phyloP scores from a whole-genome alignment of 2,888 invertebrate genomes.

The Harpalus rufipes region DNA sequence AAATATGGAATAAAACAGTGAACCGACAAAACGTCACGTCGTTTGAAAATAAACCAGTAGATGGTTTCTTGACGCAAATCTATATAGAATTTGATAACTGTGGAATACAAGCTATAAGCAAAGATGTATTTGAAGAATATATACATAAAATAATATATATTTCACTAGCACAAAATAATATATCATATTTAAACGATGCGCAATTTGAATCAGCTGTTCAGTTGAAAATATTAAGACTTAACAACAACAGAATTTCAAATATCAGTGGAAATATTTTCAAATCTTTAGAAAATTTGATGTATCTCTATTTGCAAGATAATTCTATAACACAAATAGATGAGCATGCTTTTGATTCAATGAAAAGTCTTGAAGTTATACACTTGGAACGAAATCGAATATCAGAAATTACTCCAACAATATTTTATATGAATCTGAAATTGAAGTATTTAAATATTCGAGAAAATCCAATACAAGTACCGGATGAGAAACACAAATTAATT shows the following conservation, averaged over 20 bases:
- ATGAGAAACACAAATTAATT: not conserved
- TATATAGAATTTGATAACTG: constrained; percentile 2
- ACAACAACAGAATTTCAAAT: constrained; percentile 5
- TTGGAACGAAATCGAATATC: constrained; percentile 15
- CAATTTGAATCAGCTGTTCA: not conserved
- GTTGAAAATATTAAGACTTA: constrained; percentile 18
- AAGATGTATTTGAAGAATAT: constrained; percentile 2
- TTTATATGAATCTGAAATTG: not conserved
- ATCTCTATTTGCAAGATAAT: constrained; percentile 27
- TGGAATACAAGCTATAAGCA: not conserved
- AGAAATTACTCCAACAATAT: not conserved
- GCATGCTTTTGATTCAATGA: not conserved
- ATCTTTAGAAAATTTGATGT: not conserved
- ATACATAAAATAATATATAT: not conserved
- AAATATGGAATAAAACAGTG: constrained; percentile 5
- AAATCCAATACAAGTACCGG: not conserved
- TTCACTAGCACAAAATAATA: constrained; percentile 11
- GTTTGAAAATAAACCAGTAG: not conserved
- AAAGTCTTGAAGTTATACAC: not conserved
- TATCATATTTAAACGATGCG: not conserved
- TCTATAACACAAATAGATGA: not conserved
- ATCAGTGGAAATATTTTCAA: not conserved
- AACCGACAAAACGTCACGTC: not conserved
- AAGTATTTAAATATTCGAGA: constrained; percentile 29
- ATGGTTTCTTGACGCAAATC: not conserved